Percentiles rank a stretch among this genome's conserved stretches.
These are phyloP conservation scores for Aphelenchoides avenae DNA, from an alignment of 1,140 invertebrate genomes.

Conservation along the genomic window DNA sequence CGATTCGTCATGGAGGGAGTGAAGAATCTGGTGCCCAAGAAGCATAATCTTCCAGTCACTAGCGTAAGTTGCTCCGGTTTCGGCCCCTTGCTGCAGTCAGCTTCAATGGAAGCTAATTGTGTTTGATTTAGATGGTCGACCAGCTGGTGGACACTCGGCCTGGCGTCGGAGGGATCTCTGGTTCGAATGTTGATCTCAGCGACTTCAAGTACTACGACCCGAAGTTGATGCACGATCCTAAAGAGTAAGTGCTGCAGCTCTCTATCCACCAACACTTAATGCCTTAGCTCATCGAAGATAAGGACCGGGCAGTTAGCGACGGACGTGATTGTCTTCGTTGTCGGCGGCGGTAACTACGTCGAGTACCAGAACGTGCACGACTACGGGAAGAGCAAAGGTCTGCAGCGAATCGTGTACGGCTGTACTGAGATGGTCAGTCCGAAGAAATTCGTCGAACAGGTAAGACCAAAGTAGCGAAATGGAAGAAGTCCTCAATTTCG, in stretches of 20 bases:
- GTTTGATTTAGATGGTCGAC: constrained; percentile 70
- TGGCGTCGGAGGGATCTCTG: constrained; percentile 43
- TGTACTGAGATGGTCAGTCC: constrained; percentile 36
- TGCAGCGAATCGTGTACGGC: constrained; percentile 86
- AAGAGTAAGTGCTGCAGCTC: constrained; percentile 36
- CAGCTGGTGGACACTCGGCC: constrained; percentile 72
- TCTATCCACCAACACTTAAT: constrained; percentile 13
- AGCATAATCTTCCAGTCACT: constrained; percentile 87
- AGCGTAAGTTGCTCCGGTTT: constrained; percentile 59
- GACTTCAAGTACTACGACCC: constrained; percentile 88
- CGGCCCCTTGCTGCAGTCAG: background rate
- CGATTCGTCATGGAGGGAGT: constrained; percentile 99
- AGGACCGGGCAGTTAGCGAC: constrained; percentile 44
- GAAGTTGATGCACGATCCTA: constrained; percentile 72
- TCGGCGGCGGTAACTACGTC: constrained; percentile 97
- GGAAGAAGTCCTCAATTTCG: no score
- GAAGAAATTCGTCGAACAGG: constrained; percentile 28
- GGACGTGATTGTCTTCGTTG: constrained; percentile 77
- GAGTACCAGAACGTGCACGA: constrained; percentile 97
- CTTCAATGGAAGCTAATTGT: background rate
- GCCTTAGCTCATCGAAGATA: constrained; percentile 25
- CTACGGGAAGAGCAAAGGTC: constrained; percentile 72
- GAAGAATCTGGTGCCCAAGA: constrained; percentile 95
- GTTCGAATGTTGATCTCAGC: constrained; percentile 74
- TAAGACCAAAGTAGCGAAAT: no score